phyloP scores from a whole-genome alignment of 2,113 vertebrate genomes.

The Calidris pugnax region DNA sequence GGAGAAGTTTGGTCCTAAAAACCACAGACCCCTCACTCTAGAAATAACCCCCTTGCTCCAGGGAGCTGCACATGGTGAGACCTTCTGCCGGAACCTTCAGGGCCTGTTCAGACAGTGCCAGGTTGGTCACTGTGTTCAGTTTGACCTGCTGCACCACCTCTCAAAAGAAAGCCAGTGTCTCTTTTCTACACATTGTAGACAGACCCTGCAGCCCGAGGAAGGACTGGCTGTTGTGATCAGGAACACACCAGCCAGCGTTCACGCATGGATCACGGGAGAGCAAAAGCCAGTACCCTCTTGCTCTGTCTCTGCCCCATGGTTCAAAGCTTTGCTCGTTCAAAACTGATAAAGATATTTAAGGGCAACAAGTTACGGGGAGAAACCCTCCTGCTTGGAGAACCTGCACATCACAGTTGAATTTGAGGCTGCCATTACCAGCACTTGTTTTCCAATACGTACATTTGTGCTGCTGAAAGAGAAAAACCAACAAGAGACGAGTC shows the following conservation, averaged over 20 bases:
- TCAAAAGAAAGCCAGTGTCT: background rate
- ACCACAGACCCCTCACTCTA: background rate
- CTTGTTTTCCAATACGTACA: rapidly evolving
- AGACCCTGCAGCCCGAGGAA: background rate
- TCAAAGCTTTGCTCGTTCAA: background rate
- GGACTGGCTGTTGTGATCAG: background rate
- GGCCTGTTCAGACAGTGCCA: background rate
- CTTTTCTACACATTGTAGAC: rapidly evolving
- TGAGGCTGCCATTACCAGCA: background rate
- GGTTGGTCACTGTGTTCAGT: background rate
- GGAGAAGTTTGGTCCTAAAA: background rate
- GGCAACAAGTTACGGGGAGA: background rate
- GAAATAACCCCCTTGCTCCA: background rate
- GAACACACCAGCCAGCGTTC: background rate
- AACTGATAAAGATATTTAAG: background rate
- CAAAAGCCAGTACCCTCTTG: background rate
- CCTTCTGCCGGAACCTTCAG: background rate
- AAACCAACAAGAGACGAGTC: background rate
- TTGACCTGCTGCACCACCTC: background rate
- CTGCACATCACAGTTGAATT: rapidly evolving
- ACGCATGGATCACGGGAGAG: background rate
- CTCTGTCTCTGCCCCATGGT: background rate
- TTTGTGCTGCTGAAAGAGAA: background rate
- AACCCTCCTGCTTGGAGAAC: background rate
- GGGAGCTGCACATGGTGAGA: rapidly evolving